Evolutionary conservation across 2,113 vertebrate species (phyloP), one percentile per base, ranked within the genome.

Genomic region (Crypturellus undulatus): DNA sequence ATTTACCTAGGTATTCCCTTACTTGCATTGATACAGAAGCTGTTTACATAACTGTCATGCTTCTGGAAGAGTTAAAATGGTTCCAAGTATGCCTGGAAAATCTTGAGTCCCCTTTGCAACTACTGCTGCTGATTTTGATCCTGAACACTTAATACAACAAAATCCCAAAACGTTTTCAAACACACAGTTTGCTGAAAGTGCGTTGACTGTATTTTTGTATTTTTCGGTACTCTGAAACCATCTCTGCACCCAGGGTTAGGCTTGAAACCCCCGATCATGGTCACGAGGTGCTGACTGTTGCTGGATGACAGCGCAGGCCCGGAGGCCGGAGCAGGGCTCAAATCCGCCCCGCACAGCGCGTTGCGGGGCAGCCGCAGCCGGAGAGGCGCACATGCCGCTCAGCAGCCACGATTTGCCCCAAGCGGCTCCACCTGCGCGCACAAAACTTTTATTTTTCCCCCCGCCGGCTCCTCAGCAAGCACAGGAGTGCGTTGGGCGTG

Each of bases 121-220:
- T 40, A 4, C 42, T n/a, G 21, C 11, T 8, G 34, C 28, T 11
- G 54, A 8, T 6, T 9, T 10, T 24, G 11, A 7, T 2, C 2
- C 12, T 2, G 7, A 19, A 36, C 1, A 5, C 47, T 7, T 0
- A 4, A 38, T 2, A 1, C 4, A 6, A 2, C 12, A 0, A 22
- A 2, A 34, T 1, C 10, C 1, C 20, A 5, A n/a, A 24, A n/a
- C 36, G 12, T 15, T 2, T 0, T 32, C 54, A 32, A 10, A 9
- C 1, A 59, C 13, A 6, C 7, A 0, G 10, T 28, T n/a, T 58
- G 54, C 26, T 8, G 8, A 20, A 2, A 26, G 32, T 2, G 0
- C 1, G 3, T 16, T 0, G 13, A 0, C 34, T 8, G 7, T 0
- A 4, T 4, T 15, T 1, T 3, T 1, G 21, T 3, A 30, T 3